Percentiles rank a stretch among this genome's conserved stretches.
Conservation (phyloP, 1,140 invertebrate genomes). For the Dryas iulia region DNA sequence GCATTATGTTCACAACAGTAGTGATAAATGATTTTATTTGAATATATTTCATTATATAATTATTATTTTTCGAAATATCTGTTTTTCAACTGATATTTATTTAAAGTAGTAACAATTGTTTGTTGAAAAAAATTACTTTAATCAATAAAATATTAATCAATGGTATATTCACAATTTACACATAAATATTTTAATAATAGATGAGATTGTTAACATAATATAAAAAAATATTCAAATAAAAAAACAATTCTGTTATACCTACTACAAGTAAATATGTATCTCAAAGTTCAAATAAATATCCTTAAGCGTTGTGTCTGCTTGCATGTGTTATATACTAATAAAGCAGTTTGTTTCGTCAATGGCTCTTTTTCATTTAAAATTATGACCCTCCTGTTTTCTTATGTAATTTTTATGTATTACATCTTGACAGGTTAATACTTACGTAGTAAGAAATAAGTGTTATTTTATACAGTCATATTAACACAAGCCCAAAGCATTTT, state of each 20-base stretch:
- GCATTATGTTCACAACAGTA: background rate
- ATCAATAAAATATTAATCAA: background rate
- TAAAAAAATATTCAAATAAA: background rate
- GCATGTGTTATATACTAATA: conserved; percentile 41
- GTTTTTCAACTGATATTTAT: background rate
- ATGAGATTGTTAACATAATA: conserved; percentile 4
- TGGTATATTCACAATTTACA: background rate
- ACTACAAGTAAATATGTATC: background rate
- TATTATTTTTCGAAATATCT: too few relatives aligned
- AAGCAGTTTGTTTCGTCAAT: conserved; percentile 32
- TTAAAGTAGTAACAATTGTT: background rate
- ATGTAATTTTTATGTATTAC: background rate
- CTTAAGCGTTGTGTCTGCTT: conserved; percentile 33
- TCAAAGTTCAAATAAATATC: background rate
- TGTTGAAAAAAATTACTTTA: background rate
- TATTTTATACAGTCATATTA: too few relatives aligned
- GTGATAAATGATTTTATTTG: background rate
- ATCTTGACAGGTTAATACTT: too few relatives aligned
- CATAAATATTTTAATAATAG: background rate
- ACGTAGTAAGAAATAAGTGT: too few relatives aligned
- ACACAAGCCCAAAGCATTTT: too few relatives aligned
- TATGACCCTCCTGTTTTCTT: too few relatives aligned
- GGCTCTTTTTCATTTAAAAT: background rate
- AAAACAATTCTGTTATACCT: background rate
- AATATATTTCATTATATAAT: background rate